Percentiles rank a stretch among this genome's conserved stretches.
These are phyloP conservation scores for Steinernema carpocapsae DNA, from an alignment of 2,888 invertebrate genomes.

Conservation along the genomic window DNA sequence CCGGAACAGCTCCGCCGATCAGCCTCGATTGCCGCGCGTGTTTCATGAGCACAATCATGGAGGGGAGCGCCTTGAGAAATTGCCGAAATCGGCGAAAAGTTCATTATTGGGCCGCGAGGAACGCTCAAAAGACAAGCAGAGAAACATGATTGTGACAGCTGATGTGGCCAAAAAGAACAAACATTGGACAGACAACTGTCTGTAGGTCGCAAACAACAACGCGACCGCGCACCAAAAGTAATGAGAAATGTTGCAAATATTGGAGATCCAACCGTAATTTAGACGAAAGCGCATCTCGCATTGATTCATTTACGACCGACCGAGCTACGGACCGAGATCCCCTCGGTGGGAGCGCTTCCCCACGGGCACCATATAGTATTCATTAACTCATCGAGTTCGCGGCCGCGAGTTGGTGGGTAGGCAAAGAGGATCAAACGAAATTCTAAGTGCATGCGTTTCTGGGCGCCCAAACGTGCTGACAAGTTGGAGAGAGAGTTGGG, in stretches of 20 bases:
- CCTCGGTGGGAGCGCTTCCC: slow-evolving; percentile 11
- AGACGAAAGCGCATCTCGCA: background rate
- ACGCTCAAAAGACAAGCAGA: background rate
- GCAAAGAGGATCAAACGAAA: slow-evolving; percentile 11
- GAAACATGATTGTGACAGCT: background rate
- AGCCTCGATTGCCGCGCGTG: background rate
- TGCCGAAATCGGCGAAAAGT: slow-evolving; percentile 1
- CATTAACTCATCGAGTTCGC: slow-evolving; percentile 27
- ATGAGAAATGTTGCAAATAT: background rate
- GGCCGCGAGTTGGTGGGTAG: background rate
- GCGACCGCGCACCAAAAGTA: background rate
- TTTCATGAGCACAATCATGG: background rate
- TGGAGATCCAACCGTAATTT: no score
- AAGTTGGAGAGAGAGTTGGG: slow-evolving; percentile 25
- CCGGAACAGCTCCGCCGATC: background rate
- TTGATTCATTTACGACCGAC: background rate
- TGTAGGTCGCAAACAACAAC: background rate
- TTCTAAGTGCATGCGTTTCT: slow-evolving; percentile 24
- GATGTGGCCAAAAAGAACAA: slow-evolving; percentile 28
- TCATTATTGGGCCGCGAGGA: background rate
- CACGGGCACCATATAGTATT: slow-evolving; percentile 24
- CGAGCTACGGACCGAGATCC: no score
- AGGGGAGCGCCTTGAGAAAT: no score
- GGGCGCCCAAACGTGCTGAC: slow-evolving; percentile 28
- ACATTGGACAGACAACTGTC: slow-evolving; percentile 1